phyloP scores from a whole-genome alignment of 2,113 vertebrate genomes.

The Machaerirhynchus nigripectus region DNA sequence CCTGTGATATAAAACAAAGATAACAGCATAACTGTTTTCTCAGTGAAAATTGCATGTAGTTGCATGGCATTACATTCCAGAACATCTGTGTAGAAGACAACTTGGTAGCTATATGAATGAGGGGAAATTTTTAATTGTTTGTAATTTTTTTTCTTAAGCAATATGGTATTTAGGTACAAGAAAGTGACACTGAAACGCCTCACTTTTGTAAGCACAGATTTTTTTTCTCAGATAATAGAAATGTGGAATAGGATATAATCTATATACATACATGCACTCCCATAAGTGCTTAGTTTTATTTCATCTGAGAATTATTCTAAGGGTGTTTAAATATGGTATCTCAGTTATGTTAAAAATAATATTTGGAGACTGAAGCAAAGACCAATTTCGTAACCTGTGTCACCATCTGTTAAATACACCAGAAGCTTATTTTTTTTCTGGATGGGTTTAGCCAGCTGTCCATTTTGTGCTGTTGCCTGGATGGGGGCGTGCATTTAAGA shows the following conservation, averaged over 20 bases:
- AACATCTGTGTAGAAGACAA: background rate
- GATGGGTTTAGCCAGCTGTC: slow-evolving; percentile 57
- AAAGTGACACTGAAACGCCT: background rate
- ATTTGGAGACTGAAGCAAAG: background rate
- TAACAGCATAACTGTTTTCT: background rate
- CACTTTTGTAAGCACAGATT: background rate
- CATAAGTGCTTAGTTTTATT: background rate
- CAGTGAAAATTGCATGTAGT: background rate
- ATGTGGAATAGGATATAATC: background rate
- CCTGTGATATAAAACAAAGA: background rate
- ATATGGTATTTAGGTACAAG: background rate
- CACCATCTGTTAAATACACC: slow-evolving; percentile 51
- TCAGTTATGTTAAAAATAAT: background rate
- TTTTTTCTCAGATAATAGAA: background rate
- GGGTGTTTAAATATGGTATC: background rate
- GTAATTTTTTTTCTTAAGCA: background rate
- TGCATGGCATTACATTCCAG: background rate
- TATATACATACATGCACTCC: background rate
- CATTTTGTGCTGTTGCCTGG: slow-evolving; percentile 33
- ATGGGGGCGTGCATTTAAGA: slow-evolving; percentile 32
- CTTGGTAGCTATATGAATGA: background rate
- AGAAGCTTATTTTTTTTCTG: slow-evolving; percentile 35
- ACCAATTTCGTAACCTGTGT: slow-evolving; percentile 46
- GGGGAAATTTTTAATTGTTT: background rate
- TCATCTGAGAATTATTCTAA: background rate